Base-by-base conservation (phyloP, 2,797 vertebrate genomes). In the Carduelis carduelis region DNA sequence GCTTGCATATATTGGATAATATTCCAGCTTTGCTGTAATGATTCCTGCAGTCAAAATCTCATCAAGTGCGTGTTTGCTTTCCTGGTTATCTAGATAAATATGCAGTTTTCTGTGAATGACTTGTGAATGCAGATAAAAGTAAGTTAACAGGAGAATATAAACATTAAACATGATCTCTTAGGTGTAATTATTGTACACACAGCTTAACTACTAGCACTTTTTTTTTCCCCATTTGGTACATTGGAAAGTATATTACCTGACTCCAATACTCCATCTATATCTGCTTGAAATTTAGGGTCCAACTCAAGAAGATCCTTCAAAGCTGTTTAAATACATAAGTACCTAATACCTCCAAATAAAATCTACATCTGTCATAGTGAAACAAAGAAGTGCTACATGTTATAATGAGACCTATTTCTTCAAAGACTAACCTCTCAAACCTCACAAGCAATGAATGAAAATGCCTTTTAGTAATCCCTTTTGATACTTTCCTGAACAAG, bases 51-150 rank as follows among this genome's bases (percentile, higher is more conserved):
- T 34, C 52, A 80, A 77, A 87, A 83, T 61, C 69, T 78, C 95
- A 89, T 78, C 65, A 69, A 55, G 4, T 78, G 35, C 18, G n/a
- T 46, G 35, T 91, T 83, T 89, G 61, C 79, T 83, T 83, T 87
- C 85, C 57, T 89, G 71, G 69, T 65, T 92, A 83, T 47, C 59
- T 72, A 57, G 53, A 83, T 79, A 94, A 83, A 89, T 69, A 92
- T 14, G 30, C 61, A 79, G 39, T 27, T 84, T 35, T 35, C 82
- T 66, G 34, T 66, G 27, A 92, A 89, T 53, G 28, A 82, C 46
- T 86, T 63, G 30, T 43, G 72, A 91, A 83, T 27, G 63, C 20
- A 91, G 83, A 56, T 64, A 94, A 80, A 14, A 84, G 32, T 23
- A 66, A 68, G 59, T 72, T 90, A 94, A 66, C 43, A 91, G 18